These are phyloP conservation scores for Philopedon plagiatum DNA, from an alignment of 2,888 invertebrate genomes.

Conservation along the genomic window DNA sequence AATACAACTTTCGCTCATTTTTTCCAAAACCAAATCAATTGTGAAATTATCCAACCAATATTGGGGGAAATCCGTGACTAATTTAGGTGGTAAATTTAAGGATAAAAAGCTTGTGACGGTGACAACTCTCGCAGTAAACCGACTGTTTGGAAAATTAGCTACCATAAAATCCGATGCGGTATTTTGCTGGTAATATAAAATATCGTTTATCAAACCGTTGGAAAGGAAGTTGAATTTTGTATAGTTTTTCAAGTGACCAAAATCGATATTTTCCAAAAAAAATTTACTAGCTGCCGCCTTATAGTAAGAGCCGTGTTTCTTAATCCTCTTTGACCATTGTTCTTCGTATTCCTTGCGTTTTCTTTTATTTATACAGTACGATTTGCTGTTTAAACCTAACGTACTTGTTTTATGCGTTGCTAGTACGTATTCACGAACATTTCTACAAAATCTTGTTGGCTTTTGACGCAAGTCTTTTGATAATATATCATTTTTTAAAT, in stretches of 20 bases:
- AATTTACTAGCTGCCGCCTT: not conserved
- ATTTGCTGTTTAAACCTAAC: not conserved
- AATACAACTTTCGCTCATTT: not conserved
- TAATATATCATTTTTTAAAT: not conserved
- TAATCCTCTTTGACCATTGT: not conserved
- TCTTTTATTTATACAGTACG: not conserved
- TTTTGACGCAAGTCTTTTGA: not conserved
- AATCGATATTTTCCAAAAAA: not conserved
- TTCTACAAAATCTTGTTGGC: not conserved
- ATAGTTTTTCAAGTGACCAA: not conserved
- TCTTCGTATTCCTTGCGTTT: not conserved
- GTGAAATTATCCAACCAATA: not conserved
- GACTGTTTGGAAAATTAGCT: not conserved
- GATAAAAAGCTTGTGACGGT: not conserved
- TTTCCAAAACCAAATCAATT: not conserved
- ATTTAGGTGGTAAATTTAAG: no score
- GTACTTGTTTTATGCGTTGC: not conserved
- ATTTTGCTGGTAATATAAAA: not conserved
- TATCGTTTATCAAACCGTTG: not conserved
- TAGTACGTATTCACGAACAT: not conserved
- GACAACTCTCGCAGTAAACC: not conserved
- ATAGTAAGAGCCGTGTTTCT: not conserved
- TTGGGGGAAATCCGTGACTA: no score
- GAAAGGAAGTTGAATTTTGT: not conserved
- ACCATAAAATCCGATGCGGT: not conserved